These are phyloP conservation scores for Prunella strophiata DNA, from an alignment of 2,797 vertebrate species.

Conservation along the genomic window DNA sequence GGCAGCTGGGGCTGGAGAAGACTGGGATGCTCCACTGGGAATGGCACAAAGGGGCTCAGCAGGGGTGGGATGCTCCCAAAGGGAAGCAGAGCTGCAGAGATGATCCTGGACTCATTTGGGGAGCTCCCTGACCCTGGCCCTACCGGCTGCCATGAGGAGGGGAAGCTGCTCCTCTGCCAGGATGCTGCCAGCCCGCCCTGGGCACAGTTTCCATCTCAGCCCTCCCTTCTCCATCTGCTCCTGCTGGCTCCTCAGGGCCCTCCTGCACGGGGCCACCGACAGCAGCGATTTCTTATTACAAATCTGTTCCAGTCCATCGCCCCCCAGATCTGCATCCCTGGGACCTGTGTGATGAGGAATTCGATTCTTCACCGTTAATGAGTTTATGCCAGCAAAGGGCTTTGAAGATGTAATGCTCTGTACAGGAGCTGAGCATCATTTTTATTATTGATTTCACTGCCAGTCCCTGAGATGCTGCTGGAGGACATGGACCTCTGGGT, in stretches of 20 bases:
- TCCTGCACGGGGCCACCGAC: neutral
- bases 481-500: neutral
- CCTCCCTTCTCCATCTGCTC: slow-evolving; percentile 51
- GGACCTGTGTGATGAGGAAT: slow-evolving; percentile 24
- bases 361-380: neutral
- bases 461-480: neutral
- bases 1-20: neutral
- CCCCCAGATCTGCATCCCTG: slow-evolving; percentile 29
- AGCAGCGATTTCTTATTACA: slow-evolving; percentile 42
- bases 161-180: neutral
- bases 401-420: neutral
- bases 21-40: neutral
- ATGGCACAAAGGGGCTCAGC: neutral
- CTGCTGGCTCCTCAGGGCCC: neutral
- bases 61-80: neutral
- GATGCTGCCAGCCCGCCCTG: neutral
- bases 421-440: neutral
- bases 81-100: neutral
- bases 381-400: slow-evolving; percentile 9
- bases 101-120: neutral
- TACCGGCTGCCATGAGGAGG: neutral
- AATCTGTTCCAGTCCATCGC: slow-evolving; percentile 23
- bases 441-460: slow-evolving; percentile 12
- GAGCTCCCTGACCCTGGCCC: neutral
- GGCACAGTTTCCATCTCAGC: neutral